Conservation (phyloP, 2,797 vertebrate species). For the Sorex maritimensis region DNA sequence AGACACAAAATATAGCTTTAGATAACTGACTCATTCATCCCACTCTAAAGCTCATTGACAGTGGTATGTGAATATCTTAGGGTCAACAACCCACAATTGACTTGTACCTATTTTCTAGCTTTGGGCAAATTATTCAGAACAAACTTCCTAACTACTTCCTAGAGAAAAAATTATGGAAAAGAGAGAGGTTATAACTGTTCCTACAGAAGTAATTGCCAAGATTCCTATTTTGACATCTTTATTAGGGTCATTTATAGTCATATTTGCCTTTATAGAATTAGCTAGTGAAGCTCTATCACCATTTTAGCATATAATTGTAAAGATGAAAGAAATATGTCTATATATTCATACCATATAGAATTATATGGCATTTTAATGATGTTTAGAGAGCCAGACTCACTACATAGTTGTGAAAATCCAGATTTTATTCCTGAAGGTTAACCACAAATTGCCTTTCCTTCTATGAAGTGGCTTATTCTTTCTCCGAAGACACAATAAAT, state of each 20-base stretch:
- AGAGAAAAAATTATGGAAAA: slow-evolving; percentile 47
- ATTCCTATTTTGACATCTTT: slow-evolving; percentile 82
- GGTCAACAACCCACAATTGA: slow-evolving; percentile 48
- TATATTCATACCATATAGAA: slow-evolving; percentile 73
- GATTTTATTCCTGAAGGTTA: slow-evolving; percentile 77
- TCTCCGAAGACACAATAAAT: slow-evolving; percentile 55
- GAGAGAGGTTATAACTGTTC: slow-evolving; percentile 61
- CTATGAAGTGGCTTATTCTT: slow-evolving; percentile 39
- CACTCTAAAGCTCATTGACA: slow-evolving; percentile 14
- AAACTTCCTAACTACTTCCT: slow-evolving; percentile 76
- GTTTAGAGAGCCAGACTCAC: slow-evolving; percentile 82
- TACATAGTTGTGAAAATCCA: slow-evolving; percentile 79
- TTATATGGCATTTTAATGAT: slow-evolving; percentile 83
- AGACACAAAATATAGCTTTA: slow-evolving; percentile 1
- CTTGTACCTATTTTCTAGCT: slow-evolving; percentile 77
- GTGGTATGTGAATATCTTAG: background rate
- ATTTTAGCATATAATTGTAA: slow-evolving; percentile 85
- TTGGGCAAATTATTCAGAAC: slow-evolving; percentile 69
- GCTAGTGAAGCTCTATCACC: slow-evolving; percentile 81
- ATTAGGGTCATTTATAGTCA: slow-evolving; percentile 84
- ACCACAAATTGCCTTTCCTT: slow-evolving; percentile 67
- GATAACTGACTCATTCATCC: background rate
- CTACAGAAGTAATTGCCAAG: slow-evolving; percentile 78
- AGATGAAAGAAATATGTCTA: slow-evolving; percentile 84
- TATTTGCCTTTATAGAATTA: slow-evolving; percentile 83